Percentiles rank a stretch among this genome's conserved stretches.
Conservation (phyloP, 2,888 invertebrate species). For the Diarsia dahlii region DNA sequence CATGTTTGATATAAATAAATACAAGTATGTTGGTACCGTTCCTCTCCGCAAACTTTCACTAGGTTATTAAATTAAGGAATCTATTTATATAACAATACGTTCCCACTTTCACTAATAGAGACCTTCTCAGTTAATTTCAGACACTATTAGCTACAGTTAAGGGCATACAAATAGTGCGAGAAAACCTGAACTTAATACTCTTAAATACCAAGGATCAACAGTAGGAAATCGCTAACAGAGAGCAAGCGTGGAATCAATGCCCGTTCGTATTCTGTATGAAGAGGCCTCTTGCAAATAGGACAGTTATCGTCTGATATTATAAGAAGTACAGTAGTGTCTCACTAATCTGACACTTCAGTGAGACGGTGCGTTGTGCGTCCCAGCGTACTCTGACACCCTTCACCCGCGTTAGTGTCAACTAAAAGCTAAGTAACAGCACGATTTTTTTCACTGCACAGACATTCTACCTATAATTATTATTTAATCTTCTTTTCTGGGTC, state of each 20-base stretch:
- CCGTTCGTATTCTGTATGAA: neutral
- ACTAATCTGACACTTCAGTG: no score
- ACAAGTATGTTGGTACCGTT: neutral
- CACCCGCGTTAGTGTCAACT: no score
- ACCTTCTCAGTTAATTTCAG: neutral
- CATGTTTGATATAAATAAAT: no score
- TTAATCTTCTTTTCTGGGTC: no score
- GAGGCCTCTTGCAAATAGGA: neutral
- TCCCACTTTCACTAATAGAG: no score
- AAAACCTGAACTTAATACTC: constrained; percentile 9
- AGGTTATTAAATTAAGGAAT: no score
- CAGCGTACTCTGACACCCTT: no score
- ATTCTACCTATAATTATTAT: no score
- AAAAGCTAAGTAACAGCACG: no score
- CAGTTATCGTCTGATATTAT: neutral
- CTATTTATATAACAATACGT: neutral
- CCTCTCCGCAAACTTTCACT: no score
- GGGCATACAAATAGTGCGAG: neutral
- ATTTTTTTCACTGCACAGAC: no score
- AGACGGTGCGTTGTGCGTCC: no score
- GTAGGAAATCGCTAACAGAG: neutral
- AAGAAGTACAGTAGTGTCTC: neutral
- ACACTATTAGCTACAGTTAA: neutral
- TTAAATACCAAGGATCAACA: neutral
- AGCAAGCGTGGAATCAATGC: neutral